These are phyloP conservation scores for Papilio glaucus DNA, from an alignment of 1,140 invertebrate genomes.

Conservation along the genomic window DNA sequence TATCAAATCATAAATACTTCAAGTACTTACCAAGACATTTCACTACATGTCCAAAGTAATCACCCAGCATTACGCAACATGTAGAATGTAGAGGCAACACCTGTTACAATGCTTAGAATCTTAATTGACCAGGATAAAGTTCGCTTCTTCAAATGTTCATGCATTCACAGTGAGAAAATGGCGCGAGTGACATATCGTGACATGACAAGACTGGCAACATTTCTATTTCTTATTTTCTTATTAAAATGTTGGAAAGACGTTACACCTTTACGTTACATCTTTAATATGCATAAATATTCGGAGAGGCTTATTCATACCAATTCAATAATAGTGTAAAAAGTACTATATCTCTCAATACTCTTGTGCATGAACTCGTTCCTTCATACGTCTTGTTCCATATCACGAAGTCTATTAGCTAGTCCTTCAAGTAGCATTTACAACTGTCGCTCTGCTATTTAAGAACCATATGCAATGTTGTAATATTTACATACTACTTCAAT, in stretches of 20 bases:
- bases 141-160: neutral
- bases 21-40: slow-evolving; percentile 33
- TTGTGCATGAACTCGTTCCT: slow-evolving; percentile 22
- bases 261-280: no score
- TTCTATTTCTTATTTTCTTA: neutral
- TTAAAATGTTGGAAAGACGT: neutral
- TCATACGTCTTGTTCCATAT: neutral
- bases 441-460: neutral
- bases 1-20: slow-evolving; percentile 30
- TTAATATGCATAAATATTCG: no score
- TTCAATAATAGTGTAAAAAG: neutral
- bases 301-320: no score
- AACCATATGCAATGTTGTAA: neutral
- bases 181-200: no score
- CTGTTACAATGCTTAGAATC: neutral
- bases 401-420: slow-evolving; percentile 29
- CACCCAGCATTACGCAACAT: slow-evolving; percentile 2
- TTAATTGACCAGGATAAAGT: no score
- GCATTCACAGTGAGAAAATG: no score
- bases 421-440: neutral
- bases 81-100: neutral
- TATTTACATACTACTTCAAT: neutral
- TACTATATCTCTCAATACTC: slow-evolving; percentile 21
- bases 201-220: neutral
- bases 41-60: slow-evolving; percentile 29